Evolutionary conservation across 1,140 invertebrate genomes (phyloP).

Genomic region (Drosophila tropicalis): DNA sequence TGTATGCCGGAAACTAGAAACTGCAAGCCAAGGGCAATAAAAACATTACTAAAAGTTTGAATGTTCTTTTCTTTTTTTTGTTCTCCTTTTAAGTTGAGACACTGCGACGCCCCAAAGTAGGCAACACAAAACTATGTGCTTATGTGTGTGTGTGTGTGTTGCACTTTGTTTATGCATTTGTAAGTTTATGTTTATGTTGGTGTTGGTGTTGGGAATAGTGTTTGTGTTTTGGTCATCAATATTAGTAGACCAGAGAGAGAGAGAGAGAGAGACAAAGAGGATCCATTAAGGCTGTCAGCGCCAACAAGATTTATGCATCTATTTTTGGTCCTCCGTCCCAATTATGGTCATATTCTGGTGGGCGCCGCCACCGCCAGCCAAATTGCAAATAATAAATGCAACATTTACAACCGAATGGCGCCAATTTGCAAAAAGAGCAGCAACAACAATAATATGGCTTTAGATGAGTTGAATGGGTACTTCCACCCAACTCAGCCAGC

Average conservation of each 20-base stretch:
- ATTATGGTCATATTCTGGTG: conserved; percentile 42
- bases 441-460: neutral
- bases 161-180: neutral
- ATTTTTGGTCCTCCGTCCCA: conserved; percentile 48
- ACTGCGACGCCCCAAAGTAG: conserved; percentile 37
- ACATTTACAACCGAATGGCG: conserved; percentile 17
- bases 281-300: conserved; percentile 50
- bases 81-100: neutral
- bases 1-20: neutral
- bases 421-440: conserved; percentile 10
- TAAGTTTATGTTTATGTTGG: neutral
- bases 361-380: conserved; percentile 25
- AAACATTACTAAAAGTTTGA: conserved; percentile 4
- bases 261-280: conserved; percentile 12
- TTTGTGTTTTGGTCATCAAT: conserved; percentile 19
- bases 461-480: neutral
- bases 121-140: conserved; percentile 26
- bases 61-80: neutral
- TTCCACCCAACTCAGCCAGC: neutral
- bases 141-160: neutral
- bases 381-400: conserved; percentile 37
- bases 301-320: conserved; percentile 58
- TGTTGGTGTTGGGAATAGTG: neutral
- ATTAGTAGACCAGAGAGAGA: neutral
- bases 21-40: neutral